phyloP scores from a whole-genome alignment of 2,888 invertebrate genomes.

The Apoda limacodes region DNA sequence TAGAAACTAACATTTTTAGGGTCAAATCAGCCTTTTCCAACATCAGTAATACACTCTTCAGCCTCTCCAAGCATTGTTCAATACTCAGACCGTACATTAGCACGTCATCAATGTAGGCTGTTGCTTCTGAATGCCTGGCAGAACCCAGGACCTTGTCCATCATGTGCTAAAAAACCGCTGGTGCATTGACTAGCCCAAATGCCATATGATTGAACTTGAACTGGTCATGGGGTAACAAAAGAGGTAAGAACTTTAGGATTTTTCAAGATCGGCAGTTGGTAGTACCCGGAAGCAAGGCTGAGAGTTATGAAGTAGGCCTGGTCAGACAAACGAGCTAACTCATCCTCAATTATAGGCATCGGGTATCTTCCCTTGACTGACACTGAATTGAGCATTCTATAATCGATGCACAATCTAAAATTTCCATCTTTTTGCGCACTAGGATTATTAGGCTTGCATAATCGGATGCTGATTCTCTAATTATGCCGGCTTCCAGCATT shows the following conservation, averaged over 20 bases:
- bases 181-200: slow-evolving; percentile 34
- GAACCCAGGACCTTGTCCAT: slow-evolving; percentile 12
- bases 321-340: slow-evolving; percentile 14
- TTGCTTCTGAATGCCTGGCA: slow-evolving; percentile 11
- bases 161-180: slow-evolving; percentile 28
- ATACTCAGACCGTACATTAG: slow-evolving; percentile 14
- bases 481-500: slow-evolving; percentile 19
- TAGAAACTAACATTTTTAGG: slow-evolving; percentile 21
- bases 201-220: slow-evolving; percentile 35
- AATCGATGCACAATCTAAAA: slow-evolving; percentile 4
- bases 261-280: slow-evolving; percentile 15
- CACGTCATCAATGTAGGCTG: slow-evolving; percentile 22
- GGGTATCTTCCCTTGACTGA: slow-evolving; percentile 19
- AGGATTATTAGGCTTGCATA: slow-evolving; percentile 22
- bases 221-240: slow-evolving; percentile 29
- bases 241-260: slow-evolving; percentile 22
- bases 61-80: slow-evolving; percentile 16
- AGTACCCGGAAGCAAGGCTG: slow-evolving; percentile 14
- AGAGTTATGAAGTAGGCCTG: slow-evolving; percentile 17
- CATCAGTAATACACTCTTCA: slow-evolving; percentile 21
- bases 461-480: slow-evolving; percentile 17
- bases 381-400: too few relatives aligned
- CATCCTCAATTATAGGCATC: slow-evolving; percentile 19
- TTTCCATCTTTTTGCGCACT: slow-evolving; percentile 10
- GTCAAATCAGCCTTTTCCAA: slow-evolving; percentile 24